Conservation (phyloP, 2,888 invertebrate species). For the Melanargia galathea region DNA sequence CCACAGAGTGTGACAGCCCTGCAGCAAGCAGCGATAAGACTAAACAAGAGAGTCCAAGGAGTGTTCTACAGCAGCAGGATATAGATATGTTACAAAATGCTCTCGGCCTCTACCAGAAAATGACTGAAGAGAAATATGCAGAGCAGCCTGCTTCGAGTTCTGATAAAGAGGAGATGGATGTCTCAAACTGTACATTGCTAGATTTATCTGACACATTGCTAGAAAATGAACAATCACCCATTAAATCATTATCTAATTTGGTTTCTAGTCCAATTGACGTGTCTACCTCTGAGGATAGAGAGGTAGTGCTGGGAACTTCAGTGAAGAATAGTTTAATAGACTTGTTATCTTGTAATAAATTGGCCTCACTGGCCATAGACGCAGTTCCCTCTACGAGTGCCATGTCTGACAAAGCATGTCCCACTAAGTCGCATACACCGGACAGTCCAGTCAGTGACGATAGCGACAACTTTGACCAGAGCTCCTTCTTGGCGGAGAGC, state of each 20-base stretch:
- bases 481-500: constrained; percentile 75
- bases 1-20: constrained; percentile 53
- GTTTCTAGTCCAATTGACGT: constrained; percentile 81
- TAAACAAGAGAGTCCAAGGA: constrained; percentile 51
- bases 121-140: constrained; percentile 68
- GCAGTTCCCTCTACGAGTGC: constrained; percentile 64
- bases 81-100: constrained; percentile 77
- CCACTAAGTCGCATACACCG: constrained; percentile 62
- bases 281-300: constrained; percentile 53
- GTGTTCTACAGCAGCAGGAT: constrained; percentile 64
- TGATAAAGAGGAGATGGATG: constrained; percentile 62
- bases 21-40: constrained; percentile 51
- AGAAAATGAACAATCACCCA: constrained; percentile 81
- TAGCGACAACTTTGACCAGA: constrained; percentile 75
- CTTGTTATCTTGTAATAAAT: constrained; percentile 67
- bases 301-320: constrained; percentile 60
- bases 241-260: constrained; percentile 84
- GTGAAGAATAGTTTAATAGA: constrained; percentile 75
- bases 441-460: constrained; percentile 76
- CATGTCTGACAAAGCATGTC: constrained; percentile 59
- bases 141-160: constrained; percentile 53
- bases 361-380: constrained; percentile 58
- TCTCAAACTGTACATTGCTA: constrained; percentile 62
- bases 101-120: constrained; percentile 70
- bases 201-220: constrained; percentile 62